A percentile compares a stretch with the other conserved stretches of the same genome.
Conservation (phyloP, 2,888 invertebrate genomes). For the Polydrusus pterygomalis region DNA sequence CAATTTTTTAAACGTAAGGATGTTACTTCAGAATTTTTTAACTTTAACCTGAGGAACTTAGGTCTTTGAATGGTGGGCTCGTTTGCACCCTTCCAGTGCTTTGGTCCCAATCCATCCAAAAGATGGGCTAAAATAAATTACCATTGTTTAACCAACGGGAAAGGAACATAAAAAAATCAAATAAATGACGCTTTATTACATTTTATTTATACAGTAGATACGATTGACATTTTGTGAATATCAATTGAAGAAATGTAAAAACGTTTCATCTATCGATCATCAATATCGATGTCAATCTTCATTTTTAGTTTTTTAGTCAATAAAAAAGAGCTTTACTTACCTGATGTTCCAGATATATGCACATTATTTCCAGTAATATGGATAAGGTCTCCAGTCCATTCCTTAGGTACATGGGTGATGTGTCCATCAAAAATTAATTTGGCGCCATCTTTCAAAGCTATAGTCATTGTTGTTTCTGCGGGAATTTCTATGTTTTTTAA, state of each 20-base stretch:
- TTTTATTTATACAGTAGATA: too few species aligned
- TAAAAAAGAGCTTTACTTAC: too few species aligned
- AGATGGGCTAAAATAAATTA: conserved; percentile 37
- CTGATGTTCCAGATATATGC: conserved; percentile 33
- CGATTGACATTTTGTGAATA: too few species aligned
- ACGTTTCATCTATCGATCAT: too few species aligned
- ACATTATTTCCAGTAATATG: conserved; percentile 38
- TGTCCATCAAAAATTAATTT: conserved; percentile 41
- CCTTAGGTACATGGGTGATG: conserved; percentile 35
- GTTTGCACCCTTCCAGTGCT: conserved; percentile 47
- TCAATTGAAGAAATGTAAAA: too few species aligned
- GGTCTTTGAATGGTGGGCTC: conserved; percentile 37
- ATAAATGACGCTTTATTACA: too few species aligned
- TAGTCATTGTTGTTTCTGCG: conserved; percentile 30
- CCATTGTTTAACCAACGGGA: too few species aligned
- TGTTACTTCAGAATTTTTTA: conserved; percentile 45
- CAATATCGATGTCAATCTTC: too few species aligned
- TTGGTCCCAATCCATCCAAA: conserved; percentile 42
- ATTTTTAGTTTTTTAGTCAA: too few species aligned
- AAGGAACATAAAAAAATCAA: too few species aligned
- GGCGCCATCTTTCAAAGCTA: conserved; percentile 36
- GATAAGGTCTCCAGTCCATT: conserved; percentile 42
- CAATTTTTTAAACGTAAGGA: conserved; percentile 55
- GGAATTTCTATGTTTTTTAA: conserved; percentile 40
- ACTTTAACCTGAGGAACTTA: conserved; percentile 32